Base-by-base conservation (phyloP, 2,113 vertebrate genomes). In the Seriola quinqueradiata region DNA sequence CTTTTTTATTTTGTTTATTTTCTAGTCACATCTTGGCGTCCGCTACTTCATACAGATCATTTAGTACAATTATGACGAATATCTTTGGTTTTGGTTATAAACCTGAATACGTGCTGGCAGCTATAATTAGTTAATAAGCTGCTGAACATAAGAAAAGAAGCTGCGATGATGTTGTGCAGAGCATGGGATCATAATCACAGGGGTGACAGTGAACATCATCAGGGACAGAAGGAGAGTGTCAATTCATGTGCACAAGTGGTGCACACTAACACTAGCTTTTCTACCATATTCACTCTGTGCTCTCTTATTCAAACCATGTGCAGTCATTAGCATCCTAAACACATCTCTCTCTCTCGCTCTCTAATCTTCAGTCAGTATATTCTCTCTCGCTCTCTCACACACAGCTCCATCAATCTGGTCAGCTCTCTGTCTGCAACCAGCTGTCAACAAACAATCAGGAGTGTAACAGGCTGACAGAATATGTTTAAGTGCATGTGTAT, bases 331-430 rank as follows among this genome's bases (percentile, higher is more conserved):
- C 76, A 70, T 57, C 67, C 44, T 28, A 70, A 13, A 79, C 32
- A 54, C n/a, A 21, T 50, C 46, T 68, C 44, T 54, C 28, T 70
- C 57, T 65, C 67, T 76, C 55, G 25, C 12, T 10, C 50, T 70
- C 12, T 71, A 36, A 77, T 78, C 46, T 82, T 87, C 70, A 79
- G 75, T 86, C 69, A 46, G 74, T 76, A 79, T 11, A 59, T 57
- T 63, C n/a, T 50, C 72, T 68, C 13, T 68, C 19, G 2, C 28
- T 28, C 28, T 64, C 19, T 63, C 77, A 65, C 61, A 46, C 28
- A 58, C 38, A 58, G 50, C 81, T 89, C 76, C 50, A 89, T 90
- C 83, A 90, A 83, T 91, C 82, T 81, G 83, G 68, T 79, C 71
- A 34, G 58, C 60, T 50, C 72, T 60, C 74, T 66, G 67, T 83